A percentile compares a stretch with the other conserved stretches of the same genome.
These are phyloP conservation scores for Brienomyrus brachyistius DNA, from an alignment of 2,113 vertebrate species.

Conservation along the genomic window DNA sequence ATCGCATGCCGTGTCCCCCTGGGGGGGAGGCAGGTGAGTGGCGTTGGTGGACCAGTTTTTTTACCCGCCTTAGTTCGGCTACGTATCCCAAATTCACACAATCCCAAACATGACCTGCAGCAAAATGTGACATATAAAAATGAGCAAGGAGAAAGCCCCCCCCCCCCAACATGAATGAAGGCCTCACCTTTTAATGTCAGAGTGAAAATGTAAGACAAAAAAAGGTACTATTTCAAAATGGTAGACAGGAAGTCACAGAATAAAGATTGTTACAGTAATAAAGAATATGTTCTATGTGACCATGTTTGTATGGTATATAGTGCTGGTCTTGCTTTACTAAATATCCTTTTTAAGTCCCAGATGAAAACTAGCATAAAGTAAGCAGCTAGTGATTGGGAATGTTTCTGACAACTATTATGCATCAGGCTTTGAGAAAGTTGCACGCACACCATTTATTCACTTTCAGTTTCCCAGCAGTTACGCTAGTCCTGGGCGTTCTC, in stretches of 20 bases:
- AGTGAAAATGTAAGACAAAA: neutral
- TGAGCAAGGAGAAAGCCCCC: neutral
- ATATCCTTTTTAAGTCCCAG: neutral
- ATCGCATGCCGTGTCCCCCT: constrained; percentile 67
- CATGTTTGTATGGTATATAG: neutral
- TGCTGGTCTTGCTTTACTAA: neutral
- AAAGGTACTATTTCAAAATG: neutral
- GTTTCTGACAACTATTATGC: neutral
- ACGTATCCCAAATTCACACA: too few relatives aligned
- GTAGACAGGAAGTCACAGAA: neutral
- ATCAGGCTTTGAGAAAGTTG: neutral
- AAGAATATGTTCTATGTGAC: neutral
- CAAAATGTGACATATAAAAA: neutral
- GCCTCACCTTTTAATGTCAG: neutral
- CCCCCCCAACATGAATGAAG: neutral
- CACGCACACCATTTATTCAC: neutral
- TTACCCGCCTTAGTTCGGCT: neutral
- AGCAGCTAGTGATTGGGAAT: neutral
- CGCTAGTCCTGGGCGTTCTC: neutral
- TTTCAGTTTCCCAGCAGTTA: neutral
- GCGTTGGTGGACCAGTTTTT: neutral
- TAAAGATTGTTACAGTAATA: neutral
- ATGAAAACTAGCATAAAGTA: neutral
- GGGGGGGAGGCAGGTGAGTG: constrained; percentile 75
- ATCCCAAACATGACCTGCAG: neutral